Conservation (phyloP, 2,797 vertebrate genomes). For the Siniperca scherzeri region DNA sequence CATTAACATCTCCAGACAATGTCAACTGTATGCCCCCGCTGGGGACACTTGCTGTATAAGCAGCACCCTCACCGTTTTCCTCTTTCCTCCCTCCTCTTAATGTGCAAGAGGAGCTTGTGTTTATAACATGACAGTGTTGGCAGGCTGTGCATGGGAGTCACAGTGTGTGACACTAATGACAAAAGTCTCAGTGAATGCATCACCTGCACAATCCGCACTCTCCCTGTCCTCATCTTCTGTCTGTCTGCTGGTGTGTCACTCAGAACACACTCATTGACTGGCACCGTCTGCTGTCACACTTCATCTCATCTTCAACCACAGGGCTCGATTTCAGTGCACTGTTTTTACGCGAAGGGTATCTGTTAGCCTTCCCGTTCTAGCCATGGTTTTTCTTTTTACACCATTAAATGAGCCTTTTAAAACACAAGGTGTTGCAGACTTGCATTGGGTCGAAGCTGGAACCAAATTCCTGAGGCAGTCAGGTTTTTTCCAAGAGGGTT, state of each 20-base stretch:
- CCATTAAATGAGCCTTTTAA: conserved; percentile 50
- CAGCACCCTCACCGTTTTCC: conserved; percentile 60
- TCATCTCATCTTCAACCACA: conserved; percentile 89
- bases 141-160: conserved; percentile 96
- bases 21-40: conserved; percentile 70
- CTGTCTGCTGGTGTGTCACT: conserved; percentile 68
- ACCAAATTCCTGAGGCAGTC: conserved; percentile 48
- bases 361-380: conserved; percentile 28
- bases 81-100: conserved; percentile 64
- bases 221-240: conserved; percentile 61
- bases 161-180: conserved; percentile 90
- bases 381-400: conserved; percentile 40
- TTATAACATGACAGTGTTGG: conserved; percentile 73
- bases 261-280: conserved; percentile 80
- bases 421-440: conserved; percentile 37
- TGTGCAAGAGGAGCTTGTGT: conserved; percentile 68
- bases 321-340: conserved; percentile 96
- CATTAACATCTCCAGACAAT: conserved; percentile 94
- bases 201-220: conserved; percentile 78
- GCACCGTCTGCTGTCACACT: conserved; percentile 54
- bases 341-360: conserved; percentile 40
- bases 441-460: conserved; percentile 50
- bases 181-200: conserved; percentile 92
- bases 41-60: conserved; percentile 76
- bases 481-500: conserved; percentile 46